Percentiles rank a stretch among this genome's conserved stretches.
These are phyloP conservation scores for Athene cunicularia DNA, from an alignment of 2,113 vertebrate genomes.

Conservation along the genomic window DNA sequence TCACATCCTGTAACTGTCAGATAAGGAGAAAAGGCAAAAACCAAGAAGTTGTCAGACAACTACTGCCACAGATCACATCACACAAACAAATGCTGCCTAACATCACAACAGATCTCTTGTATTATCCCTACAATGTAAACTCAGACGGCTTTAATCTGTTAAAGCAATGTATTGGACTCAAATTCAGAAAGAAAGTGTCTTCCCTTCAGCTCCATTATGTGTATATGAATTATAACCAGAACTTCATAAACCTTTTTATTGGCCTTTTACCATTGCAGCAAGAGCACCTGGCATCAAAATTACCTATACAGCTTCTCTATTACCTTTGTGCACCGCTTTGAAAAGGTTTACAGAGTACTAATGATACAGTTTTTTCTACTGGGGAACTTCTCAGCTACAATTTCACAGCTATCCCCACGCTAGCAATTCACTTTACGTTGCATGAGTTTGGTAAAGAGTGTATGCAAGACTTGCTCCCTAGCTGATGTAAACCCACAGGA, in stretches of 20 bases:
- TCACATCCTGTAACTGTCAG: slow-evolving; percentile 5
- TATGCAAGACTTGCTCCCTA: background rate
- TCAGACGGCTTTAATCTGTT: background rate
- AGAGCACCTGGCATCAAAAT: background rate
- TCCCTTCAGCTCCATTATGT: background rate
- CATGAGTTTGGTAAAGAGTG: background rate
- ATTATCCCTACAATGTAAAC: background rate
- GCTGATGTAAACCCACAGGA: background rate
- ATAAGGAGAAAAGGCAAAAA: background rate
- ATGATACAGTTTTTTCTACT: background rate
- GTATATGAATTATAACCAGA: background rate
- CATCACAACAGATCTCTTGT: background rate
- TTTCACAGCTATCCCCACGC: background rate
- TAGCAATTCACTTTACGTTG: background rate
- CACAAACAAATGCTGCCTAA: background rate
- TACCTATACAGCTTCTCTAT: background rate
- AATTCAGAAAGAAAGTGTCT: background rate
- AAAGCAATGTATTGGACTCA: background rate
- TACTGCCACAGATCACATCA: slow-evolving; percentile 29
- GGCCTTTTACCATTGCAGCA: background rate
- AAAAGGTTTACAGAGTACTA: background rate
- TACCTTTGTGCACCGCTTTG: background rate
- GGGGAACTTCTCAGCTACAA: background rate
- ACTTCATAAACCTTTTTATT: background rate
- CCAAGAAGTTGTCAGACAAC: background rate